phyloP scores from a whole-genome alignment of 2,113 vertebrate genomes.

The Aplodontia rufa region DNA sequence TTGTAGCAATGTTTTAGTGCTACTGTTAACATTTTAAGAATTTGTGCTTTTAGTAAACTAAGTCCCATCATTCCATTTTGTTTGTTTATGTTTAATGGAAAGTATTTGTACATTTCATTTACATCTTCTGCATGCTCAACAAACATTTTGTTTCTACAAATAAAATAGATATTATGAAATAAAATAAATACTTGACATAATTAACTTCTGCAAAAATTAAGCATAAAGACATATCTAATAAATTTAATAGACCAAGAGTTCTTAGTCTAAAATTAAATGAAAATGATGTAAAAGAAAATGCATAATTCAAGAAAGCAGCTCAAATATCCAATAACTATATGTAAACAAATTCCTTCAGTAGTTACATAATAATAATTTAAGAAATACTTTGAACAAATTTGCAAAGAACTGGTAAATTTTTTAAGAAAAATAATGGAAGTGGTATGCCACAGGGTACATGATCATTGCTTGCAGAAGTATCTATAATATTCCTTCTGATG shows the following conservation, averaged over 20 bases:
- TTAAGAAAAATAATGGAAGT: no score
- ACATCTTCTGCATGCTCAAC: background rate
- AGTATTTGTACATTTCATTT: background rate
- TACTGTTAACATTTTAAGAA: background rate
- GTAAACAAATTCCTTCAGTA: background rate
- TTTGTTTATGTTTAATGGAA: background rate
- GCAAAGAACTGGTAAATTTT: no score
- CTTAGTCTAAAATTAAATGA: background rate
- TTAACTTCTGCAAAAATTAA: background rate
- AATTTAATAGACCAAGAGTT: background rate
- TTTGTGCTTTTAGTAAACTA: slow-evolving; percentile 1
- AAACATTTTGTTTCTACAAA: background rate
- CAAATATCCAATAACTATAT: background rate
- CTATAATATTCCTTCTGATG: background rate
- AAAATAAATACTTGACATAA: background rate
- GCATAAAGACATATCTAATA: background rate
- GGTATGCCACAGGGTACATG: background rate
- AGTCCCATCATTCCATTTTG: background rate
- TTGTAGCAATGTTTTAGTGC: background rate
- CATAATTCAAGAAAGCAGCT: background rate
- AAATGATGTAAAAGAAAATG: slow-evolving; percentile 14
- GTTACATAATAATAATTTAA: background rate
- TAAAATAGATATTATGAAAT: background rate
- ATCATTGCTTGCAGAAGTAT: background rate
- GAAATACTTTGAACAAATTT: background rate